Evolutionary conservation across 2,113 vertebrate genomes (phyloP).

Genomic region (Zapornia atra): DNA sequence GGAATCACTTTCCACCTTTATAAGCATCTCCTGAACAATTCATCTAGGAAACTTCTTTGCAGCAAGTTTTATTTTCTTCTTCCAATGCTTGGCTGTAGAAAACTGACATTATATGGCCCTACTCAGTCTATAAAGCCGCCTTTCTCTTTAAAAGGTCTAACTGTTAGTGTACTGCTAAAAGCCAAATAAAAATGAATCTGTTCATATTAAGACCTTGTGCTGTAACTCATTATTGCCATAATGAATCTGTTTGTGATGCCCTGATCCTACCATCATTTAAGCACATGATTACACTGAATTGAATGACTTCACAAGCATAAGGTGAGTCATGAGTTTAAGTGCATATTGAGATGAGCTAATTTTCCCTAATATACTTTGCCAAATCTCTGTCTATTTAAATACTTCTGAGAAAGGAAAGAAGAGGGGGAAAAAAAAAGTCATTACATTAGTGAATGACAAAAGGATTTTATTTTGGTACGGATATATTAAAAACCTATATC

Average conservation of each 20-base stretch:
- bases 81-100: background rate
- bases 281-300: background rate
- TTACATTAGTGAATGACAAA: slow-evolving; percentile 13
- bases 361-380: slow-evolving; percentile 23
- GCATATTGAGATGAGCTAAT: slow-evolving; percentile 29
- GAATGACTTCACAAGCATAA: slow-evolving; percentile 15
- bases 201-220: background rate
- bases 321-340: slow-evolving; percentile 29
- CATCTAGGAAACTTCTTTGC: background rate
- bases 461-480: slow-evolving; percentile 27
- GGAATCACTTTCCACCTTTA: background rate
- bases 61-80: background rate
- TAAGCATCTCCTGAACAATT: background rate
- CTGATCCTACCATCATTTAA: background rate
- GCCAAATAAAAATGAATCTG: background rate
- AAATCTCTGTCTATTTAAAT: slow-evolving; percentile 30
- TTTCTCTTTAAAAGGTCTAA: background rate
- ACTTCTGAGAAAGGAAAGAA: background rate
- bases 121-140: background rate
- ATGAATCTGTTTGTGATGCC: background rate
- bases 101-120: background rate
- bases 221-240: background rate
- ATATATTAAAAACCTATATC: background rate
- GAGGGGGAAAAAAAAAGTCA: background rate
- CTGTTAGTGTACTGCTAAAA: background rate